These are phyloP conservation scores for Apostichopus japonicus DNA, from an alignment of 35 echinoderm and acorn worm genomes.

Conservation along the genomic window DNA sequence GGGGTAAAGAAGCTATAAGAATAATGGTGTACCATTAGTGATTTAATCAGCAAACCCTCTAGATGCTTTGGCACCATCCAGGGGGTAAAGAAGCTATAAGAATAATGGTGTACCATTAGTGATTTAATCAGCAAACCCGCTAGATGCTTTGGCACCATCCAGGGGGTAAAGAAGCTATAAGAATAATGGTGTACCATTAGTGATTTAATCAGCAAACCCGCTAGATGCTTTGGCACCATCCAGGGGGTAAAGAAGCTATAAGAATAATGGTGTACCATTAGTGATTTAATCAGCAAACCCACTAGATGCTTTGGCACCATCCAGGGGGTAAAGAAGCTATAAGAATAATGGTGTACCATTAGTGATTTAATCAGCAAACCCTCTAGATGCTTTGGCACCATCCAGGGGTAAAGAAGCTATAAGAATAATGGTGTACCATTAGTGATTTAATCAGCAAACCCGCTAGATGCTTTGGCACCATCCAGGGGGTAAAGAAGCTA, in stretches of 20 bases:
- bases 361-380: too few species aligned
- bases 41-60: neutral
- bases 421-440: too few species aligned
- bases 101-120: too few species aligned
- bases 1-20: neutral
- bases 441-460: too few species aligned
- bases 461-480: neutral
- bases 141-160: neutral
- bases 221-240: neutral
- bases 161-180: neutral
- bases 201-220: slow-evolving; percentile 1
- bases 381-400: neutral
- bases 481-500: neutral
- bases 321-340: neutral
- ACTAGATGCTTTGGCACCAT: neutral
- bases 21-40: too few species aligned
- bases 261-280: too few species aligned
- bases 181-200: too few species aligned
- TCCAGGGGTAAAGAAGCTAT: neutral
- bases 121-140: neutral
- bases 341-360: too few species aligned
- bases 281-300: slow-evolving; percentile 10
- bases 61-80: neutral
- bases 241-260: neutral
- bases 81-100: neutral